Percentiles rank a stretch among this genome's conserved stretches.
These are phyloP conservation scores for Chaenodraco wilsoni DNA, from an alignment of 2,797 vertebrate genomes.

Conservation along the genomic window DNA sequence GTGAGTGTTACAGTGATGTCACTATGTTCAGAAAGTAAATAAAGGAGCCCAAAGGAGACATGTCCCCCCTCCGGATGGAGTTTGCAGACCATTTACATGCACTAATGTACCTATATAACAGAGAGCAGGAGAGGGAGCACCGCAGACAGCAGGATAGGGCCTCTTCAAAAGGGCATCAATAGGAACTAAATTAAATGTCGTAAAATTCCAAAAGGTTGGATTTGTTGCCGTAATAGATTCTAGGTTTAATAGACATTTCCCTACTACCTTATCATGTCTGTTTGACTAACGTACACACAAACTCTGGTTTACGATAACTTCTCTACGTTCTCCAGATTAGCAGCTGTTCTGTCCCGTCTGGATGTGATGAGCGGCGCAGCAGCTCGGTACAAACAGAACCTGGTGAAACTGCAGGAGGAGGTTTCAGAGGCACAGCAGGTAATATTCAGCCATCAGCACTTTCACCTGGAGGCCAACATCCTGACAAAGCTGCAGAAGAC, in stretches of 20 bases:
- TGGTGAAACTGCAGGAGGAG: conserved; percentile 56
- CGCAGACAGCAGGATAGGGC: too few species aligned
- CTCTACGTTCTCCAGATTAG: conserved; percentile 47
- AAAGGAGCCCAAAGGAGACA: too few species aligned
- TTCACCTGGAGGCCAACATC: neutral
- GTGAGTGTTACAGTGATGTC: too few species aligned
- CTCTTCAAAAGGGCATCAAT: neutral
- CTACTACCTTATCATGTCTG: neutral
- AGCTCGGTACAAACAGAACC: conserved; percentile 44
- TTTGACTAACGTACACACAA: neutral
- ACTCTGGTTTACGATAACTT: neutral
- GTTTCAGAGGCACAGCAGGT: conserved; percentile 75
- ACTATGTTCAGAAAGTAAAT: too few species aligned
- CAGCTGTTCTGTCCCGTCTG: conserved; percentile 57
- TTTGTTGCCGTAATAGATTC: neutral
- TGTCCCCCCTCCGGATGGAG: too few species aligned
- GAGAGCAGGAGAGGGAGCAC: too few species aligned
- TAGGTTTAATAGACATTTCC: neutral
- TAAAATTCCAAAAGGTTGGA: neutral
- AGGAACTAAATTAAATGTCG: neutral
- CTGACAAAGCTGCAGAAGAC: neutral
- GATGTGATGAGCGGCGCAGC: conserved; percentile 67
- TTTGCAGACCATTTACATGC: too few species aligned
- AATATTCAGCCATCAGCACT: conserved; percentile 3
- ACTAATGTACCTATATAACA: too few species aligned